phyloP scores from a whole-genome alignment of 2,113 vertebrate species.

The Martes martes region DNA sequence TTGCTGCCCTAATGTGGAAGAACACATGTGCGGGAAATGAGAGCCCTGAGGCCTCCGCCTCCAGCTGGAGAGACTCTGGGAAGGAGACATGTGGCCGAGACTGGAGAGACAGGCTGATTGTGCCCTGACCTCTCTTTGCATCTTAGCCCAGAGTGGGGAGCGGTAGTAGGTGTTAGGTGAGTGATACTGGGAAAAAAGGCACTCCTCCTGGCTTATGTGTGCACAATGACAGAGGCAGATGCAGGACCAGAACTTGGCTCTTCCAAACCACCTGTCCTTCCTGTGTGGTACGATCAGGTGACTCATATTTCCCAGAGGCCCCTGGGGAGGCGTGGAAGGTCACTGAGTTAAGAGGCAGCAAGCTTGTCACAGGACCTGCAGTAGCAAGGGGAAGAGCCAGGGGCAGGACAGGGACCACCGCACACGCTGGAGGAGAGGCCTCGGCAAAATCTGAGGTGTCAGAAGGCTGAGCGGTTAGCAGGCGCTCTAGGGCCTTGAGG shows the following conservation, averaged over 20 bases:
- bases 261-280: background rate
- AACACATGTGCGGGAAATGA: background rate
- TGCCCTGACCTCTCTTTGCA: background rate
- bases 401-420: background rate
- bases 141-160: background rate
- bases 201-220: background rate
- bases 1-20: background rate
- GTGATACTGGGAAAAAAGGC: background rate
- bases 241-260: background rate
- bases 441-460: background rate
- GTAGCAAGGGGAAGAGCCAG: background rate
- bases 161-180: background rate
- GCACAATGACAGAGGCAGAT: background rate
- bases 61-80: background rate
- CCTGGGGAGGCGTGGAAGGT: background rate
- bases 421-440: background rate
- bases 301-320: background rate
- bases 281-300: background rate
- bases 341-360: background rate
- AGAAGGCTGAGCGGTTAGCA: background rate
- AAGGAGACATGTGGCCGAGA: background rate
- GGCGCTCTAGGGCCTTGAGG: background rate
- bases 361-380: background rate
- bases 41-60: background rate
- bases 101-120: background rate